These are phyloP conservation scores for Linurgus olivaceus DNA, from an alignment of 2,797 vertebrate genomes.

Conservation along the genomic window DNA sequence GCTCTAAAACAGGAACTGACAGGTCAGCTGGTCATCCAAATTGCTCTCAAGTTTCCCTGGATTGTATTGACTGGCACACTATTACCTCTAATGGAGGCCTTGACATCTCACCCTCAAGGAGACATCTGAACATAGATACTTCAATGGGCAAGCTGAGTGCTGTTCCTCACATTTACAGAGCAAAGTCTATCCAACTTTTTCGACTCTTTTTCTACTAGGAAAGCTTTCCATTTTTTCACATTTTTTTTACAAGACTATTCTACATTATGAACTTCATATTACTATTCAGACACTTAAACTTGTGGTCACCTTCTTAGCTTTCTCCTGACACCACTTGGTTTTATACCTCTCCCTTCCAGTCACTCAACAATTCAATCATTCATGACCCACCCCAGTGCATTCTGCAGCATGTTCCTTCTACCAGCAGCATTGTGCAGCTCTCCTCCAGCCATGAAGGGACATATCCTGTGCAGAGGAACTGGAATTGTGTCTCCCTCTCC, in stretches of 20 bases:
- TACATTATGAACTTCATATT: neutral
- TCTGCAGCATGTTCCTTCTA: neutral
- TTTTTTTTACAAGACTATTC: neutral
- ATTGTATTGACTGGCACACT: neutral
- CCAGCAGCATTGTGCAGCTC: neutral
- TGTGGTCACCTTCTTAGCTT: neutral
- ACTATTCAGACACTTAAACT: neutral
- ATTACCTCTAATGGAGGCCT: neutral
- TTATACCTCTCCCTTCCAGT: neutral
- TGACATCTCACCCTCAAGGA: neutral
- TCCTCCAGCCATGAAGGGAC: neutral
- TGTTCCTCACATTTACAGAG: neutral
- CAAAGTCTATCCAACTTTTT: neutral
- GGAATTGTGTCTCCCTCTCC: neutral
- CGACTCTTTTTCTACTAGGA: neutral
- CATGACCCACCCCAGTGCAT: accelerated
- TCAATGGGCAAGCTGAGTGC: neutral
- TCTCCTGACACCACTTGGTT: neutral
- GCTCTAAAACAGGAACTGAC: neutral
- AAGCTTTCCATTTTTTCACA: neutral
- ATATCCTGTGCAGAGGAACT: neutral
- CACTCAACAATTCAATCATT: neutral
- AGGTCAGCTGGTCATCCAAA: neutral
- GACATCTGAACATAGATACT: neutral
- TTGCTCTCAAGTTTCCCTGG: neutral